These are phyloP conservation scores for Corvus moneduloides DNA, from an alignment of 2,113 vertebrate genomes.

Conservation along the genomic window DNA sequence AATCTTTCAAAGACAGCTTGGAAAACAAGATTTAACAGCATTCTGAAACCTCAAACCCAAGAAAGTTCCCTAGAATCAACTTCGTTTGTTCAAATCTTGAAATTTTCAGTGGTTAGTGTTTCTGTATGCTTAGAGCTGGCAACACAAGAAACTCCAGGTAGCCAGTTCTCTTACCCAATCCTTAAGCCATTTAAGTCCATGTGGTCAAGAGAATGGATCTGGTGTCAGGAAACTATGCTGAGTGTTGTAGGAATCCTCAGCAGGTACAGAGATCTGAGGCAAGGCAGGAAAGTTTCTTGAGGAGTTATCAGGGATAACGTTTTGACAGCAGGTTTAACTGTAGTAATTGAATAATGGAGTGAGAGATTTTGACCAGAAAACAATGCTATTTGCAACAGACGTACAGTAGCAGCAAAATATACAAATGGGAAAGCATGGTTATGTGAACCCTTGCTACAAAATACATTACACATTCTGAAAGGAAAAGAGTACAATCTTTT, in stretches of 20 bases:
- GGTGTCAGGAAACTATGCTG: neutral
- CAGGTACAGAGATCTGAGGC: neutral
- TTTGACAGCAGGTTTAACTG: neutral
- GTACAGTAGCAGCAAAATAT: neutral
- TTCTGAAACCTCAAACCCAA: neutral
- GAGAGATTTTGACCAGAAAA: neutral
- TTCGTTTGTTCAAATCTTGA: neutral
- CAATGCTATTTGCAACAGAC: neutral
- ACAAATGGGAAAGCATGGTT: neutral
- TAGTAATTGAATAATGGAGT: neutral
- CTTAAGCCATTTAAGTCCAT: neutral
- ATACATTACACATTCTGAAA: neutral
- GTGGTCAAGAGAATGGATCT: neutral
- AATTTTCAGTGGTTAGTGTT: neutral
- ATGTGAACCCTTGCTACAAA: neutral
- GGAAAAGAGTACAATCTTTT: neutral
- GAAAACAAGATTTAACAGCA: neutral
- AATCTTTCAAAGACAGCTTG: neutral
- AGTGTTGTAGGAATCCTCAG: neutral
- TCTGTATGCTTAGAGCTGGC: neutral
- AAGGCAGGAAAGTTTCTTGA: neutral
- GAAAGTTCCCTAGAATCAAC: neutral
- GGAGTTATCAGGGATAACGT: fast-evolving
- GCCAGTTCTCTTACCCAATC: neutral
- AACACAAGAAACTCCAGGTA: neutral